phyloP scores from a whole-genome alignment of 2,888 invertebrate species.

The Lasiommata megera region DNA sequence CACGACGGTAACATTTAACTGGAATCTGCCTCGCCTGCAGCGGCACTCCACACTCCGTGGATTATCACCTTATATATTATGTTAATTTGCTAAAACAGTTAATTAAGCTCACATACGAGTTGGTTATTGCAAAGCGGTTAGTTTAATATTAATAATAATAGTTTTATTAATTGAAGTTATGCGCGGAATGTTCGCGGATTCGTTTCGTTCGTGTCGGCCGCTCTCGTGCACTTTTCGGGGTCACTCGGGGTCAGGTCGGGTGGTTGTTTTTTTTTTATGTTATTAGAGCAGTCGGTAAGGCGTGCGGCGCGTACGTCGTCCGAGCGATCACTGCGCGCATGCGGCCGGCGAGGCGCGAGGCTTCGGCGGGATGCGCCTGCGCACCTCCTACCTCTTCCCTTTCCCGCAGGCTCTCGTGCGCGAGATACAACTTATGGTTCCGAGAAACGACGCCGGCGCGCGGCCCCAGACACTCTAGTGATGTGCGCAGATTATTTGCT shows the following conservation, averaged over 20 bases:
- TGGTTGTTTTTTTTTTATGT: constrained; percentile 36
- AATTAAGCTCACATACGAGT: constrained; percentile 57
- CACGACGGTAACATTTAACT: constrained; percentile 48
- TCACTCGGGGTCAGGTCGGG: constrained; percentile 65
- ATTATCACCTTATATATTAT: constrained; percentile 56
- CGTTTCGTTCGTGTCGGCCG: constrained; percentile 69
- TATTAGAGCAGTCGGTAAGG: constrained; percentile 43
- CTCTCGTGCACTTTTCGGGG: constrained; percentile 66
- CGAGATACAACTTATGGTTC: constrained; percentile 39
- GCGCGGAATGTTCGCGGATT: constrained; percentile 49
- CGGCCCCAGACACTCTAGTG: constrained; percentile 7
- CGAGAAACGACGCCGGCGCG: constrained; percentile 40
- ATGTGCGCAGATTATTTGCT: neutral
- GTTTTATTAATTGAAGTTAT: constrained; percentile 35
- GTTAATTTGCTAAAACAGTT: constrained; percentile 54
- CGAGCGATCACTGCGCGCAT: constrained; percentile 60
- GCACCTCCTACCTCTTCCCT: constrained; percentile 46
- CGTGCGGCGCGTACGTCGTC: constrained; percentile 59
- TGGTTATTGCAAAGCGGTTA: constrained; percentile 55
- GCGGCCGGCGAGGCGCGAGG: constrained; percentile 23
- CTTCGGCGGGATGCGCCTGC: constrained; percentile 34
- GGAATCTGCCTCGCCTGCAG: constrained; percentile 41
- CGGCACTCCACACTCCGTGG: constrained; percentile 47
- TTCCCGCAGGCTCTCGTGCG: constrained; percentile 53
- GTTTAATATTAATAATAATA: constrained; percentile 40